These are phyloP conservation scores for Mobula hypostoma DNA, from an alignment of 2,113 vertebrate species.

Conservation along the genomic window DNA sequence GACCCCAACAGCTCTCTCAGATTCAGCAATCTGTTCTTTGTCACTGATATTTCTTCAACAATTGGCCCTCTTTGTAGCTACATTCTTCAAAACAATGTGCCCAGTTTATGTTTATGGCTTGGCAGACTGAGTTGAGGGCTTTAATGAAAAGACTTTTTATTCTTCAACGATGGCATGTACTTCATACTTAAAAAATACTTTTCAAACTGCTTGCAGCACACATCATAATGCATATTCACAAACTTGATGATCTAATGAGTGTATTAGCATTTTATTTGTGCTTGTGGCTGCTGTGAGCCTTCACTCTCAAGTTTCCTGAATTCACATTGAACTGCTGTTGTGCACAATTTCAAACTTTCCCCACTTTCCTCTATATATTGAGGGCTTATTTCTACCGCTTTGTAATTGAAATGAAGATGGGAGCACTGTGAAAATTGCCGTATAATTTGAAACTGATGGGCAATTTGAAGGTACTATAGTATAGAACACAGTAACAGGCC, in stretches of 20 bases:
- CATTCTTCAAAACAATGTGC: slow-evolving; percentile 46
- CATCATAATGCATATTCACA: neutral
- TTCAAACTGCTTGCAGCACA: neutral
- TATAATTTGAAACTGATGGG: neutral
- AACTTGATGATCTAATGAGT: neutral
- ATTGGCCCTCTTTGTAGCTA: slow-evolving; percentile 43
- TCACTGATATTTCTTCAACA: slow-evolving; percentile 46
- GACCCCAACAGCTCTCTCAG: slow-evolving; percentile 11
- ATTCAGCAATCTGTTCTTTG: slow-evolving; percentile 40
- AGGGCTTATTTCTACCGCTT: neutral
- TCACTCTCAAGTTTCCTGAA: neutral
- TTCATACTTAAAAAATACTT: neutral
- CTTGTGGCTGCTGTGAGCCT: neutral
- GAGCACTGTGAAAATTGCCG: neutral
- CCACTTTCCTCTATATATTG: neutral
- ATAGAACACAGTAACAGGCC: too few relatives aligned
- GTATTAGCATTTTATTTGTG: neutral
- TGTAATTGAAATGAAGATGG: neutral
- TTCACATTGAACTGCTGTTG: neutral
- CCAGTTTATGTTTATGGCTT: slow-evolving; percentile 47
- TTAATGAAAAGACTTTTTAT: slow-evolving; percentile 39
- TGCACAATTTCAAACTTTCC: neutral
- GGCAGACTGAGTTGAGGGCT: slow-evolving; percentile 44
- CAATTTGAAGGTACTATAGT: neutral
- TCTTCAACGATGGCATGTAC: slow-evolving; percentile 31